Base-by-base conservation (phyloP, 2,888 invertebrate species). In the Biston betularia region DNA sequence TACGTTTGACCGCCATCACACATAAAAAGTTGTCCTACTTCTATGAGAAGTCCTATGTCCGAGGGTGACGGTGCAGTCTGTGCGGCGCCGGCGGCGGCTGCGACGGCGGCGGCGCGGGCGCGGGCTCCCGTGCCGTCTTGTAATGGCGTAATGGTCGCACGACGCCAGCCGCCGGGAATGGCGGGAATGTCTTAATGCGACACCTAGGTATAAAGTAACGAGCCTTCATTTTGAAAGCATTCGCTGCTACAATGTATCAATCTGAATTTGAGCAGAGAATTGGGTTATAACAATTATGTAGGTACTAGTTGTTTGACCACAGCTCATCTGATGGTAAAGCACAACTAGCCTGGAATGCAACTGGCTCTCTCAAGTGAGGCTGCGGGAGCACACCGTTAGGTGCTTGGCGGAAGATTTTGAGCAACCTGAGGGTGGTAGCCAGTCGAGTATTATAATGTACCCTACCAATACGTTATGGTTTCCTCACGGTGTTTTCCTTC, bases 21-120 rank as follows among this genome's bases (percentile, higher is more conserved):
- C n/a, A 15, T 48, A 33, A 10, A 11, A 33, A 62, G 12, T 54
- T n/a, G 34, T 6, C 57, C 49, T 38, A 58, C 66, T 40, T 54
- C 42, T 12, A 33, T 44, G 24, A 35, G 24, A 24, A 24, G 6
- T 14, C n/a, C 55, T 42, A 49, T 52, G 60, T 75, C 38, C 8
- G 82, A 84, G 84, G 75, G 77, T 90, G 90, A 90, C 88, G 73
- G 49, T 62, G 89, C 90, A 83, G 77, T 63, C 79, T 75, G 72
- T 69, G 68, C 68, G 87, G 88, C 89, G 89, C 89, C 88, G 82
- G 70, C 74, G 74, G 75, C 35, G 35, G 35, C 35, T 4, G 35
- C 35, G 35, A 57, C 45, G 53, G 62, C 54, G 55, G 14, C 50
- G 44, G 52, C 52, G 49, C 40, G 15, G 40, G 55, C 55, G 88